Conservation (phyloP, 2,888 invertebrate genomes). For the Rotaria magnacalcarata region DNA sequence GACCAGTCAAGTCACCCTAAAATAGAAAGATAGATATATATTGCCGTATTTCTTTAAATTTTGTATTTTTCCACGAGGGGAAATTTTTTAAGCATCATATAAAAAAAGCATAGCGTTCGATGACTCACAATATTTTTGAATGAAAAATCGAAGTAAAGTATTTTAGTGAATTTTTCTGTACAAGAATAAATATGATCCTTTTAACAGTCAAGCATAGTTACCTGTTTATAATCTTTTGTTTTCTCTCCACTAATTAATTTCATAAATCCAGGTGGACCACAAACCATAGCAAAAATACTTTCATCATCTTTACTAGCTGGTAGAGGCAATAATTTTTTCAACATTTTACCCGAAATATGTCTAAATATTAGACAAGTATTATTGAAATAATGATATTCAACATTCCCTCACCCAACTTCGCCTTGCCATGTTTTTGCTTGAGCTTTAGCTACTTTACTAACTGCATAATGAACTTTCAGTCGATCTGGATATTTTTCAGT, state of each 20-base stretch:
- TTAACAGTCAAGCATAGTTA: neutral
- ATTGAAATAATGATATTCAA: too few species aligned
- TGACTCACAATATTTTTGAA: too few species aligned
- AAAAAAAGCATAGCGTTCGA: too few species aligned
- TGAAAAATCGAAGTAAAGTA: too few species aligned
- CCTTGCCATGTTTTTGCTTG: constrained; percentile 1
- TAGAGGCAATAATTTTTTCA: neutral
- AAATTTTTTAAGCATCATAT: too few species aligned
- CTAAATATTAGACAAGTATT: neutral
- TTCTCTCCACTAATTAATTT: constrained; percentile 21
- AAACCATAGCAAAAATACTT: constrained; percentile 17
- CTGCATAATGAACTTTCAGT: neutral
- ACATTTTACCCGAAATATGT: neutral
- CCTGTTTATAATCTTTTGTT: constrained; percentile 19
- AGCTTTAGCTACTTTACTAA: neutral
- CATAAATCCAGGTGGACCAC: constrained; percentile 36
- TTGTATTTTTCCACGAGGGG: too few species aligned
- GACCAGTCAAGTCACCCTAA: constrained; percentile 15
- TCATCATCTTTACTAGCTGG: neutral
- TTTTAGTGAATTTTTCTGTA: too few species aligned
- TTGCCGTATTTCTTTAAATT: too few species aligned
- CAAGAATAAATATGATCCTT: neutral
- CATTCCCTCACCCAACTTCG: neutral
- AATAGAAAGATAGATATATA: neutral
- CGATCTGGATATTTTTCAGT: neutral